A percentile compares a stretch with the other conserved stretches of the same genome.
Evolutionary conservation across 1,140 invertebrate species (phyloP).

Genomic region (Zaprionus capensis): DNA sequence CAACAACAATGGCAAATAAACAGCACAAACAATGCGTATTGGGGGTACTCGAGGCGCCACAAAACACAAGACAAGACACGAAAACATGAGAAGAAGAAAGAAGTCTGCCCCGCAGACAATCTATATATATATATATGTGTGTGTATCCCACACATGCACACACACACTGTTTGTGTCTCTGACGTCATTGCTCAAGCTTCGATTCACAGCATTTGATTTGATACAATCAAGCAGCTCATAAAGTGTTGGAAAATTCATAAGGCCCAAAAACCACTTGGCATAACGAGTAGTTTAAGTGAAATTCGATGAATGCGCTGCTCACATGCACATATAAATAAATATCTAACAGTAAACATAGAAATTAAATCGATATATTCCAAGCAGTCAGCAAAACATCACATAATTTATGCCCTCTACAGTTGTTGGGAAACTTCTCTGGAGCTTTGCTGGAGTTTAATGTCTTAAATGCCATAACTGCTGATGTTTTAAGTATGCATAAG

Average conservation of each 20-base stretch:
- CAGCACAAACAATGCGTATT: conserved; percentile 65
- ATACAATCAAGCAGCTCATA: conserved; percentile 20
- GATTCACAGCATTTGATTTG: conserved; percentile 9
- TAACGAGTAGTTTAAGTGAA: too few species aligned
- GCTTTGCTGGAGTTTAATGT: background rate
- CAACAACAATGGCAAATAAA: conserved; percentile 54
- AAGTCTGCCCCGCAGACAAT: conserved; percentile 26
- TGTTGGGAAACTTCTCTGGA: background rate
- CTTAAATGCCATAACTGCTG: background rate
- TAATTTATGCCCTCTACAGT: background rate
- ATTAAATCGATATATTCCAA: background rate
- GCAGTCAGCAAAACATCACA: background rate
- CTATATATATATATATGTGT: background rate
- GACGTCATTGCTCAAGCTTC: conserved; percentile 27
- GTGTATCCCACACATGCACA: too few species aligned
- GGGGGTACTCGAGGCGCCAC: conserved; percentile 51
- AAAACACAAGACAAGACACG: conserved; percentile 46
- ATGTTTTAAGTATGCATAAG: background rate
- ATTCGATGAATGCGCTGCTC: too few species aligned
- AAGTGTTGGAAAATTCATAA: conserved; percentile 19
- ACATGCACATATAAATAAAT: background rate
- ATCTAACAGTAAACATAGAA: background rate
- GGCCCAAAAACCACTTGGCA: background rate
- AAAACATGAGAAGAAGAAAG: conserved; percentile 20
- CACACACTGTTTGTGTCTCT: background rate